Evolutionary conservation across 2,888 invertebrate genomes (phyloP).

Genomic region (Cartodere bifasciata): DNA sequence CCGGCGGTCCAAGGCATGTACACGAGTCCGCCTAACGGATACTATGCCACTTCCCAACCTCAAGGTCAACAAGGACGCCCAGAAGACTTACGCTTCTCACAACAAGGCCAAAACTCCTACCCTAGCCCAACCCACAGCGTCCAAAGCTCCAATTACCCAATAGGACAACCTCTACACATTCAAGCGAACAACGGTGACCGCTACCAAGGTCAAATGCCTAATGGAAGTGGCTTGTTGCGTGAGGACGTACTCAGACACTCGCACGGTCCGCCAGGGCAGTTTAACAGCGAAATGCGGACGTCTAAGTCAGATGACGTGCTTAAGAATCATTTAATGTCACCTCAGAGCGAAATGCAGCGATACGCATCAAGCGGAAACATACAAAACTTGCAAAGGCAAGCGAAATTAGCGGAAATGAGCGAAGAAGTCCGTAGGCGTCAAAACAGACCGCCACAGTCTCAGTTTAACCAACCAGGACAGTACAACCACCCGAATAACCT

Average conservation of each 20-base stretch:
- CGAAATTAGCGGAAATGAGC: slow-evolving; percentile 68
- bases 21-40: slow-evolving; percentile 16
- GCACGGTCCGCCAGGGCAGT: slow-evolving; percentile 25
- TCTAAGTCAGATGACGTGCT: slow-evolving; percentile 33
- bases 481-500: slow-evolving; percentile 20
- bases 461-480: slow-evolving; percentile 18
- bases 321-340: slow-evolving; percentile 23
- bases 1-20: slow-evolving; percentile 15
- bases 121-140: slow-evolving; percentile 25
- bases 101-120: slow-evolving; percentile 21
- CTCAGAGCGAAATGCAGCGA: slow-evolving; percentile 22
- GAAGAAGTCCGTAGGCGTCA: slow-evolving; percentile 60
- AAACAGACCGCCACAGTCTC: slow-evolving; percentile 30
- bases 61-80: slow-evolving; percentile 11
- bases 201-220: slow-evolving; percentile 23
- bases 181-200: slow-evolving; percentile 24
- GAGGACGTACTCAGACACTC: slow-evolving; percentile 31
- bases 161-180: slow-evolving; percentile 24
- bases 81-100: slow-evolving; percentile 12
- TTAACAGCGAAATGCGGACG: slow-evolving; percentile 27
- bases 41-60: neutral
- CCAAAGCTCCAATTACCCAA: slow-evolving; percentile 16
- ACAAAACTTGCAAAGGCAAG: slow-evolving; percentile 35
- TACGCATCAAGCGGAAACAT: slow-evolving; percentile 35
- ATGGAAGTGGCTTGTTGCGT: slow-evolving; percentile 24